Evolutionary conservation across 2,888 invertebrate species (phyloP).

Genomic region (Morpho deidamia): DNA sequence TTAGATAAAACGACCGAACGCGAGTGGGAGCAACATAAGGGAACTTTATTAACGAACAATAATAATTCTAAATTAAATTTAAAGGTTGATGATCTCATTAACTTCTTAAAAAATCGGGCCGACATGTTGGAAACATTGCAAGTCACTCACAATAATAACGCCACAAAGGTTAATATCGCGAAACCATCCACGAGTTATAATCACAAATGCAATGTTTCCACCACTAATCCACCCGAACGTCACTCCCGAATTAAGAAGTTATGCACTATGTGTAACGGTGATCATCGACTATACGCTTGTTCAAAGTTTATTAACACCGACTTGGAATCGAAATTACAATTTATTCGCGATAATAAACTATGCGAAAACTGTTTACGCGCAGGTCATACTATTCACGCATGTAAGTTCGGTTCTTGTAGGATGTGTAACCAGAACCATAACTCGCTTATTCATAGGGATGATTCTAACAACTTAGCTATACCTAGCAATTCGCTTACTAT

Average conservation of each 20-base stretch:
- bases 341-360: neutral
- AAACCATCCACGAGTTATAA: too few species aligned
- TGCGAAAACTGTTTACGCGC: neutral
- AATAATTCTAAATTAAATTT: too few species aligned
- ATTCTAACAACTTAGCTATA: neutral
- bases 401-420: neutral
- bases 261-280: neutral
- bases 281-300: neutral
- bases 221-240: neutral
- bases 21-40: too few species aligned
- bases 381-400: neutral
- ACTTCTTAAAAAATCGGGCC: neutral
- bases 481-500: neutral
- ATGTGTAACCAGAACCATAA: neutral
- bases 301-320: neutral
- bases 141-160: too few species aligned
- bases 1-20: too few species aligned
- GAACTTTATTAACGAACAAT: too few species aligned
- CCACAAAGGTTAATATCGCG: too few species aligned
- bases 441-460: too few species aligned
- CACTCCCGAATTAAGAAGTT: neutral
- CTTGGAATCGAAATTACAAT: neutral
- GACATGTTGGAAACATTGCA: neutral
- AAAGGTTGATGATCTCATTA: neutral
- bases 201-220: neutral